Percentiles rank a stretch among this genome's conserved stretches.
Evolutionary conservation across 2,113 vertebrate genomes (phyloP).

Genomic region (Vidua macroura): DNA sequence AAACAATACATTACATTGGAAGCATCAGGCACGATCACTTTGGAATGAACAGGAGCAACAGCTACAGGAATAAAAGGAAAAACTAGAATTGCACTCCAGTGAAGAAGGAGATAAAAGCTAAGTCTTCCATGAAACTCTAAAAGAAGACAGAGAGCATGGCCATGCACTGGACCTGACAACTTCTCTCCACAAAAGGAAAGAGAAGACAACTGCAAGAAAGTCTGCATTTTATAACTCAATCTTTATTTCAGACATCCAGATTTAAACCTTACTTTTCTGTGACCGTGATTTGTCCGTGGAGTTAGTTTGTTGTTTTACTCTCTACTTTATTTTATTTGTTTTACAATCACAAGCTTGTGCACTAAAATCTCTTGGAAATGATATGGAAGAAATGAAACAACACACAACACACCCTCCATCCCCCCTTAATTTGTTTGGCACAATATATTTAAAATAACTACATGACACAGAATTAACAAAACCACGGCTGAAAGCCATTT

Average conservation of each 20-base stretch:
- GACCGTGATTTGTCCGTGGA: not conserved
- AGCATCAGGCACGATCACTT: not conserved
- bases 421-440: fast-evolving
- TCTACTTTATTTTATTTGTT: not conserved
- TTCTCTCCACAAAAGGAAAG: not conserved
- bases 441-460: not conserved
- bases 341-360: not conserved
- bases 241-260: not conserved
- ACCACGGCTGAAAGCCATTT: not conserved
- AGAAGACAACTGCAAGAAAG: not conserved
- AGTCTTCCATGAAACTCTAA: not conserved
- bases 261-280: not conserved
- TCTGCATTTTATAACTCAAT: not conserved
- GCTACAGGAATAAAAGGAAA: not conserved
- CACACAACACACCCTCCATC: not conserved
- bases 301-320: not conserved
- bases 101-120: not conserved
- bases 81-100: not conserved
- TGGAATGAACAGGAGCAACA: not conserved
- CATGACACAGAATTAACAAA: not conserved
- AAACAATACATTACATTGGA: not conserved
- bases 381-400: not conserved
- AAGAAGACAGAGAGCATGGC: not conserved
- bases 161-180: not conserved
- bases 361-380: not conserved